phyloP scores from a whole-genome alignment of 2,113 vertebrate species.

The Perognathus longimembris region DNA sequence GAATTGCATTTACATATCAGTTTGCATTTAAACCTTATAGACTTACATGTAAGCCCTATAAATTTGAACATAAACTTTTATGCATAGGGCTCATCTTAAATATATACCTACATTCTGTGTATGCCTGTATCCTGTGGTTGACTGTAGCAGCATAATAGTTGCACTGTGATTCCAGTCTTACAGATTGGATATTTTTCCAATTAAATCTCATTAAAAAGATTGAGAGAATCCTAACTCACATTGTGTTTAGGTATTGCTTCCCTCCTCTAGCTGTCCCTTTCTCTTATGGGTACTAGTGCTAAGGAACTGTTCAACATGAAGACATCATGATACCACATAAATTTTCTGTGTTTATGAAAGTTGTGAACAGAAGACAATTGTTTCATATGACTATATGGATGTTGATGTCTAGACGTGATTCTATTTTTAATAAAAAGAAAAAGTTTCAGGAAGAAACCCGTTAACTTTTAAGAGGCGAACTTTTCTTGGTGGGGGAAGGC shows the following conservation, averaged over 20 bases:
- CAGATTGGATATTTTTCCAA: conserved; percentile 28
- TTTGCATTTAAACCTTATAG: no score
- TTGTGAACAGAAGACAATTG: conserved; percentile 36
- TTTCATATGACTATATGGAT: not conserved
- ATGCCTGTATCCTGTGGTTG: not conserved
- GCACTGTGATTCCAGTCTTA: conserved; percentile 23
- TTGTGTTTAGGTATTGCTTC: conserved; percentile 34
- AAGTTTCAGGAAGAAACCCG: conserved; percentile 36
- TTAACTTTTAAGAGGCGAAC: conserved; percentile 14
- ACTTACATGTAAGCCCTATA: no score
- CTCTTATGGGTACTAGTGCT: conserved; percentile 1
- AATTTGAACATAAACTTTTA: no score
- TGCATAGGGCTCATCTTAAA: conserved; percentile 3
- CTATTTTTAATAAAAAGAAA: conserved; percentile 45
- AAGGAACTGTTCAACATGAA: conserved; percentile 36
- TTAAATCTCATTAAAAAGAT: conserved; percentile 45
- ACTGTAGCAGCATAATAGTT: not conserved
- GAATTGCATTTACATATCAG: conserved; percentile 51
- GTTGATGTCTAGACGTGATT: not conserved
- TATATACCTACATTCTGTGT: not conserved
- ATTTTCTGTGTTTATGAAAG: conserved; percentile 26
- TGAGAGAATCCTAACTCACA: conserved; percentile 34
- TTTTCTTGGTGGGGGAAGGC: conserved; percentile 3
- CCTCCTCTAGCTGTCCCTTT: not conserved
- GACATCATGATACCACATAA: not conserved